Evolutionary conservation across 37 sponge, comb jelly and placozoan species (phyloP).

Genomic region (Oopsacas minuta): DNA sequence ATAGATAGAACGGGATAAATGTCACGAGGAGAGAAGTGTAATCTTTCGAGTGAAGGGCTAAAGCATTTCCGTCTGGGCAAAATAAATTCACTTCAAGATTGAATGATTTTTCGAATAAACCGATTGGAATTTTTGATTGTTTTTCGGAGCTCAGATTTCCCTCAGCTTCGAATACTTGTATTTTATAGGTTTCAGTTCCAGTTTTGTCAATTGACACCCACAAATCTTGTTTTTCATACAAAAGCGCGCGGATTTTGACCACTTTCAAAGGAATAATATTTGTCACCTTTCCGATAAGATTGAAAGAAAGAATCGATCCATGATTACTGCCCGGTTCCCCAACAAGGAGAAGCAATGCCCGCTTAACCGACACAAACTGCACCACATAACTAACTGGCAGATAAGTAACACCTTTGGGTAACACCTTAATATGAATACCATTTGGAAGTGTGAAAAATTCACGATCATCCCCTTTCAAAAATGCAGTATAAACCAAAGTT

Average conservation of each 20-base stretch:
- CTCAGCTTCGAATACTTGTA: neutral
- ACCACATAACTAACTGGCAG: neutral
- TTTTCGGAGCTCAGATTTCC: neutral
- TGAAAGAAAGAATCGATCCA: neutral
- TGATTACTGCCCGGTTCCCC: neutral
- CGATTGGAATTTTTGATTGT: neutral
- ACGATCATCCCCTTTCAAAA: neutral
- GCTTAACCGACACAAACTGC: neutral
- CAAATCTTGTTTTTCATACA: neutral
- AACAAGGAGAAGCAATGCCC: neutral
- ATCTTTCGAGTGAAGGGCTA: neutral
- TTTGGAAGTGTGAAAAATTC: constrained; percentile 18
- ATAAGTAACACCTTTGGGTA: neutral
- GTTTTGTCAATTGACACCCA: neutral
- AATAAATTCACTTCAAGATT: neutral
- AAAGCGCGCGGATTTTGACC: neutral
- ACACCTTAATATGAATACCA: neutral
- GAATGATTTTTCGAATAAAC: neutral
- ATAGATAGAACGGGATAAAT: neutral
- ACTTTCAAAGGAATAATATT: neutral
- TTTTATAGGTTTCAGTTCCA: constrained; percentile 1
- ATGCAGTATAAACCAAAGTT: neutral
- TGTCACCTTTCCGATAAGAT: constrained; percentile 8
- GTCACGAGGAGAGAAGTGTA: neutral
- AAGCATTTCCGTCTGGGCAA: neutral